These are phyloP conservation scores for Agriopis marginaria DNA, from an alignment of 2,888 invertebrate genomes.

Conservation along the genomic window DNA sequence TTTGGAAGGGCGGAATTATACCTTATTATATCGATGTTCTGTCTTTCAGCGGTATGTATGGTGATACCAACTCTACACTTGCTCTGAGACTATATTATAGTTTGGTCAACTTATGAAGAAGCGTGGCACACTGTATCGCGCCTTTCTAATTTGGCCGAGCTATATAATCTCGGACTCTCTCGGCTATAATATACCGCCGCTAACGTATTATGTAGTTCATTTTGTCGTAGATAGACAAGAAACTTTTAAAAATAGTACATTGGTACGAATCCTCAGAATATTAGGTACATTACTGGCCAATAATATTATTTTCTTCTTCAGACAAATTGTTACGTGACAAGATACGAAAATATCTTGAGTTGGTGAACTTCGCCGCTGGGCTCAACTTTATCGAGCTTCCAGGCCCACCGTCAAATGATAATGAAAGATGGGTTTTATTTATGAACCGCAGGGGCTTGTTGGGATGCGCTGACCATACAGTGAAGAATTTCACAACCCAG, in stretches of 20 bases:
- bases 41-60: slow-evolving; percentile 66
- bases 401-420: slow-evolving; percentile 57
- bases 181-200: no score
- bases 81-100: neutral
- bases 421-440: slow-evolving; percentile 70
- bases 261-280: no score
- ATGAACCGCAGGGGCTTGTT: slow-evolving; percentile 65
- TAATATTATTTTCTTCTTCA: slow-evolving; percentile 33
- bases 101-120: neutral
- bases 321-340: slow-evolving; percentile 71
- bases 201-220: no score
- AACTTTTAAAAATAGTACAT: no score
- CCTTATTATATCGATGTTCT: slow-evolving; percentile 72
- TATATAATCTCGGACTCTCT: no score
- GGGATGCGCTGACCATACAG: slow-evolving; percentile 63
- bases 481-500: slow-evolving; percentile 57
- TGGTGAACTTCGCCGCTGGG: slow-evolving; percentile 54
- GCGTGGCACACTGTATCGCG: no score
- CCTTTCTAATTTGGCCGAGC: no score
- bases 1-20: slow-evolving; percentile 71
- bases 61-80: no score
- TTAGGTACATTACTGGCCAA: neutral
- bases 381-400: slow-evolving; percentile 67
- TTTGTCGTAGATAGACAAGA: no score
- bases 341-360: slow-evolving; percentile 62